Base-by-base conservation (phyloP, 2,113 vertebrate species). In the Solea senegalensis region DNA sequence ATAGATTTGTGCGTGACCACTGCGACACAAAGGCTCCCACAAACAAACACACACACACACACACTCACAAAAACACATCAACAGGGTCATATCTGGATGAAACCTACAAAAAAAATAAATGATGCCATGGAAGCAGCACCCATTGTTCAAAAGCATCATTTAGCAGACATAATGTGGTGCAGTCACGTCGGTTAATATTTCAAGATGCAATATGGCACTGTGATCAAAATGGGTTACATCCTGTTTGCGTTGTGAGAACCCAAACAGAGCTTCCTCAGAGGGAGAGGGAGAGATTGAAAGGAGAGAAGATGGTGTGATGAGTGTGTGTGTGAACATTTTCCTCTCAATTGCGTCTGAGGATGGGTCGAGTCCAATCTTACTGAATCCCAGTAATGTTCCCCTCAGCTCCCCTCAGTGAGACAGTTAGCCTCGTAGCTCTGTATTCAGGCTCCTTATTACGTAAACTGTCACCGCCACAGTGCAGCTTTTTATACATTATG, bases 141-240 rank as follows among this genome's bases (percentile, higher is more conserved):
- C 63, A 75, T 80, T 76, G 81, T 85, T 86, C 80, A 73, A 60
- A 80, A 88, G 86, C 81, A 88, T 81, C 78, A 80, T 85, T 91
- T 80, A 86, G 83, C 80, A 86, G 71, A 86, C 84, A 89, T 86
- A 90, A 92, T 88, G 87, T 80, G 79, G 78, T 74, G 78, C 83
- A 82, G 88, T 74, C 76, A 77, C 58, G 62, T 67, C 59, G 71
- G 65, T 93, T 91, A 93, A 94, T 93, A 93, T 92, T 94, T 93
- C 56, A 94, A 91, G 89, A 90, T 87, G 89, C 93, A 94, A 93
- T 94, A 94, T 93, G 93, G 90, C 90, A 89, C 76, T 64, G 64
- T 82, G 88, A 91, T 91, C 86, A 90, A 94, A 93, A 93, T 93
- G 90, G 91, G 91, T 92, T 93, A 91, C 86, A 93, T 90, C 90